These are phyloP conservation scores for Nomada fabriciana DNA, from an alignment of 2,888 invertebrate species.

Conservation along the genomic window DNA sequence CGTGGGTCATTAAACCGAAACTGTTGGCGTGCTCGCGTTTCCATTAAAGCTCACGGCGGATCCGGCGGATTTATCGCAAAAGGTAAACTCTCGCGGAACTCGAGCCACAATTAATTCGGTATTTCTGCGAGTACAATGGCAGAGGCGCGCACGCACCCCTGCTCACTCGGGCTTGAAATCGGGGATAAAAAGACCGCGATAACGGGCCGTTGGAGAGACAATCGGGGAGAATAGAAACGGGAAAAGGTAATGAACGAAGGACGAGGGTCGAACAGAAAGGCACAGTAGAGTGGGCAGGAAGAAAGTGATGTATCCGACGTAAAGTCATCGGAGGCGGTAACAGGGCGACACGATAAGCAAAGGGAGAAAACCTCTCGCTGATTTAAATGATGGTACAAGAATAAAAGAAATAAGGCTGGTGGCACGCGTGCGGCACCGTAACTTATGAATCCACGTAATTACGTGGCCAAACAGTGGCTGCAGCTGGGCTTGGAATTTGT, in stretches of 20 bases:
- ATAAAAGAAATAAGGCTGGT: constrained; percentile 66
- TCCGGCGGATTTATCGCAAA: constrained; percentile 41
- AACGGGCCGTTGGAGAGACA: constrained; percentile 23
- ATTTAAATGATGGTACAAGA: constrained; percentile 59
- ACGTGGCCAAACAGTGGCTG: constrained; percentile 78
- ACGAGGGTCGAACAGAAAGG: background rate
- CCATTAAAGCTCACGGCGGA: constrained; percentile 45
- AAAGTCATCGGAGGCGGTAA: background rate
- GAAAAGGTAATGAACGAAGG: background rate
- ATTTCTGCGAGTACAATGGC: too few relatives aligned
- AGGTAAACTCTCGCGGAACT: constrained; percentile 42
- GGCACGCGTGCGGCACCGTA: constrained; percentile 63
- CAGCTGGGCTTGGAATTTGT: constrained; percentile 64
- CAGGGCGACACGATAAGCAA: too few relatives aligned
- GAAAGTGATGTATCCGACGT: background rate
- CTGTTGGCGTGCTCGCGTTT: constrained; percentile 36
- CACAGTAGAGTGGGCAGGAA: too few relatives aligned
- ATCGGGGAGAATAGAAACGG: background rate
- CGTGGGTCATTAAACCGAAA: constrained; percentile 54
- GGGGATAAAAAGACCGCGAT: constrained; percentile 41
- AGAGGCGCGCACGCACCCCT: too few relatives aligned
- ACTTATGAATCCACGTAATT: constrained; percentile 82
- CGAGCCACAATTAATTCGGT: constrained; percentile 53
- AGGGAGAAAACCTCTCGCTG: background rate
- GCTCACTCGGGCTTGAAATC: background rate